phyloP scores from a whole-genome alignment of 2,113 vertebrate species.

The Struthidea cinerea region DNA sequence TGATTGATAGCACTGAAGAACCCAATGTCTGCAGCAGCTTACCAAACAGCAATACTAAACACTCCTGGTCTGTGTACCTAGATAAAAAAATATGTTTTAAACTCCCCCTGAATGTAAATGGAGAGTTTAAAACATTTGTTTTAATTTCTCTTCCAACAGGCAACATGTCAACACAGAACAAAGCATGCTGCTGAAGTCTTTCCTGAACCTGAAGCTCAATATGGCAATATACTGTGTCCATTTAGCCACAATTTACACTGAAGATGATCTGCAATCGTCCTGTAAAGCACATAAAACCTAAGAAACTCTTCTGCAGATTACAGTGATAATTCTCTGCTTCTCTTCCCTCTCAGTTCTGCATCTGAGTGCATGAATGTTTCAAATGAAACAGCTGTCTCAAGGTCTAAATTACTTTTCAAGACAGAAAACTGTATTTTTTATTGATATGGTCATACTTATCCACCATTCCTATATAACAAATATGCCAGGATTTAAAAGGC shows the following conservation, averaged over 20 bases:
- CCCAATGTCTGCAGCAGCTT: not conserved
- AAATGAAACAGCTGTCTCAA: conserved; percentile 7
- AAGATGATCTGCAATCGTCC: not conserved
- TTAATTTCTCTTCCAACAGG: not conserved
- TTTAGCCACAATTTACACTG: not conserved
- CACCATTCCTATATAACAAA: not conserved
- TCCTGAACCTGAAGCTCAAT: not conserved
- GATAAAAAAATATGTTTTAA: not conserved
- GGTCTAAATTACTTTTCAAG: conserved; percentile 15
- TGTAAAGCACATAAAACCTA: not conserved
- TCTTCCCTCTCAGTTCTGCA: not conserved
- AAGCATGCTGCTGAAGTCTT: not conserved
- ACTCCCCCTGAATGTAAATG: not conserved
- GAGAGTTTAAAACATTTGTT: not conserved
- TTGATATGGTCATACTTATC: not conserved
- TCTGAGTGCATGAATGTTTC: not conserved
- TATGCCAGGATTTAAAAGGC: not conserved
- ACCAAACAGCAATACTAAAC: not conserved
- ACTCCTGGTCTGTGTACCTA: not conserved
- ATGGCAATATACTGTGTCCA: not conserved
- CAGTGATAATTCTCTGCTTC: not conserved
- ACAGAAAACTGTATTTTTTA: not conserved
- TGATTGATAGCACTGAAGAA: not conserved
- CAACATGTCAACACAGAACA: not conserved
- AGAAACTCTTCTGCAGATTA: not conserved